These are phyloP conservation scores for Harlomillsia oculata DNA, from an alignment of 1,140 invertebrate genomes.

Conservation along the genomic window DNA sequence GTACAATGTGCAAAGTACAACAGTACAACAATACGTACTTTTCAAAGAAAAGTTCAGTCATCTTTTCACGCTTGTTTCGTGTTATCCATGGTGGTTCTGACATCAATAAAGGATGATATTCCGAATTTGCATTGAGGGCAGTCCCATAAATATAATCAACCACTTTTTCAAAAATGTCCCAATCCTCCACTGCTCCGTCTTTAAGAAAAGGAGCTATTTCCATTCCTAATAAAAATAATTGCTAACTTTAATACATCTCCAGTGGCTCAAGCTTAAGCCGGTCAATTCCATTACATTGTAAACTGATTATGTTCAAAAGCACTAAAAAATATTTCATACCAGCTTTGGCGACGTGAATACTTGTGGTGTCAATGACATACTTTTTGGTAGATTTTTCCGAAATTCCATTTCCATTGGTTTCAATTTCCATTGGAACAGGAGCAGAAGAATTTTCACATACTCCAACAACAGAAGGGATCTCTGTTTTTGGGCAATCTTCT, in stretches of 20 bases:
- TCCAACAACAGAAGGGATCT: conserved; percentile 76
- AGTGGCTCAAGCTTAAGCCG: neutral
- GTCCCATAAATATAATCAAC: conserved; percentile 81
- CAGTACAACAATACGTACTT: conserved; percentile 53
- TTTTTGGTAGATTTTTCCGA: conserved; percentile 48
- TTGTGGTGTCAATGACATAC: conserved; percentile 72
- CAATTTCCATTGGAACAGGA: conserved; percentile 46
- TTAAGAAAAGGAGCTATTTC: conserved; percentile 63
- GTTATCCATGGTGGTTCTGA: conserved; percentile 90
- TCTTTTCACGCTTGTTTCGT: conserved; percentile 72
- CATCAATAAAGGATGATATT: conserved; percentile 85
- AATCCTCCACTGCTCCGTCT: conserved; percentile 91
- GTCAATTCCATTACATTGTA: too few relatives aligned
- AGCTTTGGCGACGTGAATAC: conserved; percentile 78
- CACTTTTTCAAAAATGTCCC: conserved; percentile 89
- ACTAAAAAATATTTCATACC: conserved; percentile 42
- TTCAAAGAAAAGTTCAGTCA: conserved; percentile 90
- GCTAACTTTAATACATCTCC: too few relatives aligned
- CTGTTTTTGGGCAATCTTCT: conserved; percentile 85
- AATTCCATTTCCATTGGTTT: conserved; percentile 47
- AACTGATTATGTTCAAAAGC: neutral
- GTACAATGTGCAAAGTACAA: neutral
- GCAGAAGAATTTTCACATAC: conserved; percentile 53
- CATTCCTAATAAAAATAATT: conserved; percentile 24
- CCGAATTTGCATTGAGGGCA: conserved; percentile 65